These are phyloP conservation scores for Oxyscelio sp. DNA, from an alignment of 2,888 invertebrate genomes.

Conservation along the genomic window DNA sequence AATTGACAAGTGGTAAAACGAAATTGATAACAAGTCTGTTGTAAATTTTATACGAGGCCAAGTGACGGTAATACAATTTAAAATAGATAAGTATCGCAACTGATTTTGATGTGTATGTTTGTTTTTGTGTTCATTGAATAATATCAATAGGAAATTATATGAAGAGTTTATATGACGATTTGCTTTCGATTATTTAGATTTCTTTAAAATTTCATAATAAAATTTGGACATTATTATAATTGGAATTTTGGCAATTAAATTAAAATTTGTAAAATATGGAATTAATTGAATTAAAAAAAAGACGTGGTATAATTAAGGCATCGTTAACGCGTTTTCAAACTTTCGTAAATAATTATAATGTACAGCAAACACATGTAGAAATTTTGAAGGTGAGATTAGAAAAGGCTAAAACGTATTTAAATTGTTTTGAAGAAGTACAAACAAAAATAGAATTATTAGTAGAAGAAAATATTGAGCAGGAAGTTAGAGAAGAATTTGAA, in stretches of 20 bases:
- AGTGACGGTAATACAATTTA: slow-evolving; percentile 3
- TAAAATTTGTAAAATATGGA: background rate
- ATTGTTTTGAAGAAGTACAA: slow-evolving; percentile 22
- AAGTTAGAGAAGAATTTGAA: too few relatives aligned
- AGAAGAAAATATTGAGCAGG: too few relatives aligned
- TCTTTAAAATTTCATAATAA: background rate
- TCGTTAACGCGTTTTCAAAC: slow-evolving; percentile 22
- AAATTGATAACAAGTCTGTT: background rate
- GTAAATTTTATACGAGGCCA: background rate
- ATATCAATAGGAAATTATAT: background rate
- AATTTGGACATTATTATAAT: too few relatives aligned
- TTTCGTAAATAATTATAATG: slow-evolving; percentile 21
- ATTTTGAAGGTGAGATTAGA: slow-evolving; percentile 34
- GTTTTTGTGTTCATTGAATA: background rate
- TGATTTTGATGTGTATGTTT: slow-evolving; percentile 8
- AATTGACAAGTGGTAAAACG: background rate
- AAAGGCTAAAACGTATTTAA: slow-evolving; percentile 20
- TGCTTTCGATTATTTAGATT: too few relatives aligned
- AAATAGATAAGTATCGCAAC: slow-evolving; percentile 3
- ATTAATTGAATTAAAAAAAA: slow-evolving; percentile 12
- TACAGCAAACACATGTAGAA: slow-evolving; percentile 1
- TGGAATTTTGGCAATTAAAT: too few relatives aligned
- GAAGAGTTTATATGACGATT: background rate
- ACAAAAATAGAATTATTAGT: slow-evolving; percentile 11
- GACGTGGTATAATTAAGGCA: slow-evolving; percentile 12